Evolutionary conservation across 1,140 invertebrate genomes (phyloP).

Genomic region (honey bee (Apis mellifera)): Amel_HAv3.1 CM009934.2:7209501-7210000

Average conservation of each 20-base stretch:
- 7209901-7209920: not conserved
- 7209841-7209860: not conserved
- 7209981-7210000: not conserved
- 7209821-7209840: not conserved
- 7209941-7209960: not conserved
- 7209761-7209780: not conserved
- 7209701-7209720: not conserved
- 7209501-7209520: constrained; percentile 3
- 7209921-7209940: not conserved
- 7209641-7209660: not conserved
- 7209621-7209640: not conserved
- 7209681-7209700: no score
- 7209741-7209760: not conserved
- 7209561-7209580: not conserved
- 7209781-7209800: not conserved
- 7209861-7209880: constrained; percentile 7
- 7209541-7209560: not conserved
- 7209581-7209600: not conserved
- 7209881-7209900: not conserved
- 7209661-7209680: not conserved
- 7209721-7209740: no score
- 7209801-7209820: not conserved
- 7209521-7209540: not conserved
- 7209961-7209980: not conserved
- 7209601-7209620: not conserved